Base-by-base conservation (phyloP, 1,140 invertebrate genomes). In the Glossosoma conforme region DNA sequence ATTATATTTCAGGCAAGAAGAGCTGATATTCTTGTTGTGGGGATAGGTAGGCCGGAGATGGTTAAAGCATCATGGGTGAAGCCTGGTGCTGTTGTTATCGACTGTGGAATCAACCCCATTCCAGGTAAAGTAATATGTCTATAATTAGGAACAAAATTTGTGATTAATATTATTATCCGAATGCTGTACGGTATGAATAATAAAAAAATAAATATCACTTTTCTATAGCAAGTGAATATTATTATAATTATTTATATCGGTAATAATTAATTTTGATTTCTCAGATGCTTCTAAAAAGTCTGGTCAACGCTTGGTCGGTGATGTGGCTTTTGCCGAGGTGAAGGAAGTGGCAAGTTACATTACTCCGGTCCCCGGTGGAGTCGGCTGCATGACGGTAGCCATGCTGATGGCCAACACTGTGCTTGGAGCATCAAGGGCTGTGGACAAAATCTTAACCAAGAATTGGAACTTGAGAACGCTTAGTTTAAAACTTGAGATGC, bases 321-420 rank as follows among this genome's bases (percentile, higher is more conserved):
- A 99, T 82, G 97, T 99, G 11, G 87, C 84, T 36, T 98, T 85
- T 73, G 76, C 78, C 11, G 86, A 87, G 67, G 94, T 85, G 4
- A 79, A 78, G 38, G 70, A 83, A 51, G 81, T 91, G 37, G 93
- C 94, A 6, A 83, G 84, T 2, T 87, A 83, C 61, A 93, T 99
- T 46, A 99, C 97, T 18, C 97, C 97, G 2, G 97, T 99, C 14
- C 97, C 97, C 9, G 94, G 95, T 20, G 96, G 97, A 52, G 96
- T 99, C 44, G 96, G 96, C 0, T 95, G 95, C 6, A 97, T 98
- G 92, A 98, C 95, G 1, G 95, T 98, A 15, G 93, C 94, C 9
- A 98, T 98, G 95, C 74, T 98, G 6, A 91, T 99, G 82, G 84
- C 86, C 60, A 99, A 99, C 68, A 98, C 95, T 0, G 87, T 97